Percentiles rank a stretch among this genome's conserved stretches.
Evolutionary conservation across 2,797 vertebrate species (phyloP).

Genomic region (Balearica regulorum): DNA sequence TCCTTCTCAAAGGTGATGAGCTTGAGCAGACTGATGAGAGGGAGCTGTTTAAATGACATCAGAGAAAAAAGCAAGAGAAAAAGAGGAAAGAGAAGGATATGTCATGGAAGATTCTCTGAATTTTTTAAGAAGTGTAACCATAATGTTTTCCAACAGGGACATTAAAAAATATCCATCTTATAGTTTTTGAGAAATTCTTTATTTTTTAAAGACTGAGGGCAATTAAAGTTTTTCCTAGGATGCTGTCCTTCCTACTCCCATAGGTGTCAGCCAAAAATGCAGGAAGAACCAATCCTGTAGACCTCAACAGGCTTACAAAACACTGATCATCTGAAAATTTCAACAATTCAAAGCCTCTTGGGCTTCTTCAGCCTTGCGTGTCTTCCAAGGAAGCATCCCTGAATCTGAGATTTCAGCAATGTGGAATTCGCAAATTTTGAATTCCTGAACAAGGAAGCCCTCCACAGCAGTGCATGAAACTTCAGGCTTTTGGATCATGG

Average conservation of each 20-base stretch:
- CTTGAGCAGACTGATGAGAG: background rate
- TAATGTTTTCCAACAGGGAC: background rate
- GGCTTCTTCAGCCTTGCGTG: background rate
- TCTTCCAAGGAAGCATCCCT: background rate
- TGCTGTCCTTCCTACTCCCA: background rate
- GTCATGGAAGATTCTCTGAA: background rate
- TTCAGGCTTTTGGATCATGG: background rate
- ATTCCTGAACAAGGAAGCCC: background rate
- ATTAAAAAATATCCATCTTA: background rate
- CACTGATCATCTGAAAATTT: background rate
- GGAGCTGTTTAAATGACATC: background rate
- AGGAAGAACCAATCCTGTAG: background rate
- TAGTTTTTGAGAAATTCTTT: background rate
- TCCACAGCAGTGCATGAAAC: background rate
- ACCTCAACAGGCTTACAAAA: background rate
- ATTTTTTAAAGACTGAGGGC: background rate
- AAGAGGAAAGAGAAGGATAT: background rate
- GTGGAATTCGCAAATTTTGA: background rate
- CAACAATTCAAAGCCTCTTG: background rate
- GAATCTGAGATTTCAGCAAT: background rate
- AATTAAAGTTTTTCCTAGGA: background rate
- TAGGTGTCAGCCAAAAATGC: background rate
- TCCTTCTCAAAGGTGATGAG: background rate
- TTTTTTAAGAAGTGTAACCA: background rate
- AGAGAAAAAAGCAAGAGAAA: background rate